Base-by-base conservation (phyloP, 2,113 vertebrate species). In the Psammodynastes pulverulentus region DNA sequence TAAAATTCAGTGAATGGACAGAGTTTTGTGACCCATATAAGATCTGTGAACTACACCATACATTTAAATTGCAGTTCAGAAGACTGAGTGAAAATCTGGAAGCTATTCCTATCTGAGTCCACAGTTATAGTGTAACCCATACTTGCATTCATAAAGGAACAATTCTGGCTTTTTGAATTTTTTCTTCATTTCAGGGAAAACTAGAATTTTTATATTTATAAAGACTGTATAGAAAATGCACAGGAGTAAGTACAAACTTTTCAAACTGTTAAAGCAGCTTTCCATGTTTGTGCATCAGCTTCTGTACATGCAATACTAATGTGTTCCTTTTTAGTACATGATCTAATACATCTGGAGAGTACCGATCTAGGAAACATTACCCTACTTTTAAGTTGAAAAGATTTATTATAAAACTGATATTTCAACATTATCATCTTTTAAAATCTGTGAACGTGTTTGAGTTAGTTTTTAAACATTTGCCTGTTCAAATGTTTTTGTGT, bases 401-500 rank as follows among this genome's bases (percentile, higher is more conserved):
- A 79, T 39, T 39, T 79, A 34, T 34, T 79, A 21, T 79, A 79
- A 43, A 79, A 21, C 72, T 79, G 34, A 79, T 43, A 39, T 45
- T 79, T 51, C 39, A 53, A 56, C 21, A 12, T 45, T 13, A 89
- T 48, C 45, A 58, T 29, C 46, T 56, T 85, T 89, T 49, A 56
- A 79, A 79, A n/a, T 24, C 87, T 85, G 54, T 49, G 85, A 92
- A 86, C 13, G 51, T 34, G 48, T 86, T 86, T 88, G 56, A 72
- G 87, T 91, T 88, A 88, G 72, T 51, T 87, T 90, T 17, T 8
- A 93, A 89, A 1, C 24, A 53, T 86, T 89, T 93, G 34, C 8
- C 45, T 91, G 54, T 39, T 93, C 91, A 91, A 93, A 85, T 3
- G 9, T 4, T 19, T 86, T 91, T 91, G 46, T 2, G 12, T 89